phyloP scores from a whole-genome alignment of 2,888 invertebrate species.

The Eurytoma adleriae region DNA sequence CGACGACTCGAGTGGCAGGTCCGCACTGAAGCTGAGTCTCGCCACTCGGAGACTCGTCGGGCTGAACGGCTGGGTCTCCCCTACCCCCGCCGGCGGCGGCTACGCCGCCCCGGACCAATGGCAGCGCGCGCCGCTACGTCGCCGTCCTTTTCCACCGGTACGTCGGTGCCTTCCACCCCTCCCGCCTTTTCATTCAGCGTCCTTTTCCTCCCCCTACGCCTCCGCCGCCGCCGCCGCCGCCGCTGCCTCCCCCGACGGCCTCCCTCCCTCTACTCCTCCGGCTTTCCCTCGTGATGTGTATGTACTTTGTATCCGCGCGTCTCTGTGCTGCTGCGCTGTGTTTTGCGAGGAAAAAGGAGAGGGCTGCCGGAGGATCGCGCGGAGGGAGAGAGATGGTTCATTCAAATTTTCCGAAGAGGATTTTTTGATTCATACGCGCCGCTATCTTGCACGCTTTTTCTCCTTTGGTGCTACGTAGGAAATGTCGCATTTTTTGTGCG shows the following conservation, averaged over 20 bases:
- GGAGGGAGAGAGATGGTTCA: too few relatives aligned
- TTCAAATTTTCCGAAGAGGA: too few relatives aligned
- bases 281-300: background rate
- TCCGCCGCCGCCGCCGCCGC: conserved; percentile 11
- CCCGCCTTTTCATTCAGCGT: conserved; percentile 40
- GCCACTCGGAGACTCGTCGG: conserved; percentile 36
- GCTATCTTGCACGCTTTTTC: too few relatives aligned
- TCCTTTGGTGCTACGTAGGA: too few relatives aligned
- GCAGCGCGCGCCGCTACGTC: conserved; percentile 34
- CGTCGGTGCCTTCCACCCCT: background rate
- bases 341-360: too few relatives aligned
- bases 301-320: background rate
- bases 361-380: too few relatives aligned
- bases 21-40: conserved; percentile 59
- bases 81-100: background rate
- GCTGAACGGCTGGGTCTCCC: background rate
- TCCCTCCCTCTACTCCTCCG: background rate
- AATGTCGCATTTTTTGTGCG: too few relatives aligned
- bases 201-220: conserved; percentile 21
- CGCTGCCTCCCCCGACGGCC: background rate
- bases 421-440: too few relatives aligned
- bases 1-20: conserved; percentile 46
- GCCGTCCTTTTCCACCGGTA: conserved; percentile 15
- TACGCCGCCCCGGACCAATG: conserved; percentile 26
- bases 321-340: background rate